Percentiles rank a stretch among this genome's conserved stretches.
These are phyloP conservation scores for Monopterus albus DNA, from an alignment of 2,113 vertebrate genomes.

Conservation along the genomic window DNA sequence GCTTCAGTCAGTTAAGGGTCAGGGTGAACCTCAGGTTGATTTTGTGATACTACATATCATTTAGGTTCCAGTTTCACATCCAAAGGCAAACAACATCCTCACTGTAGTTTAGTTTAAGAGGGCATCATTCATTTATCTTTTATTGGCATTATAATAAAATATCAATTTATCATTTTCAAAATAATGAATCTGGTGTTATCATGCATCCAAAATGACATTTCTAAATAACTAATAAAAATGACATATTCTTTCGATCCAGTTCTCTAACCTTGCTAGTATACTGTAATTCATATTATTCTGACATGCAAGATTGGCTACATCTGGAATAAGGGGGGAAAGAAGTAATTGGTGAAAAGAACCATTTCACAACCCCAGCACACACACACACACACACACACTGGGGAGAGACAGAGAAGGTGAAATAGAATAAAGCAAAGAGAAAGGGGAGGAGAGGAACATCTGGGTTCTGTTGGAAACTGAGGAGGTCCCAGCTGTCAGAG, in stretches of 20 bases:
- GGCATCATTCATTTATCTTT: background rate
- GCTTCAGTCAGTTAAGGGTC: no score
- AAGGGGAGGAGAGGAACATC: constrained; percentile 60
- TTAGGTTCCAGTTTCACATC: background rate
- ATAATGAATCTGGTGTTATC: background rate
- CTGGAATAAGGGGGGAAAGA: constrained; percentile 38
- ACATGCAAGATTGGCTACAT: constrained; percentile 64
- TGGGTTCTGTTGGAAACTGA: constrained; percentile 71
- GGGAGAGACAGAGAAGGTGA: constrained; percentile 14
- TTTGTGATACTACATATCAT: background rate
- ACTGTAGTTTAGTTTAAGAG: constrained; percentile 16
- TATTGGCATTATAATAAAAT: background rate
- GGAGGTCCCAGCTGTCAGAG: constrained; percentile 76
- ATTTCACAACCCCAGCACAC: no score
- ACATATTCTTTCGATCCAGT: constrained; percentile 14
- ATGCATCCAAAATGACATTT: constrained; percentile 13
- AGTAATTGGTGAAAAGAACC: constrained; percentile 62
- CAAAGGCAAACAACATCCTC: background rate
- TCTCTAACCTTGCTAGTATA: constrained; percentile 16
- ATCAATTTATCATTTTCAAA: background rate
- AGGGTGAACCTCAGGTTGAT: background rate
- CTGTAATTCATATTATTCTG: constrained; percentile 61
- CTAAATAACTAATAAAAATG: constrained; percentile 39
- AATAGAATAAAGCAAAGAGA: constrained; percentile 26
- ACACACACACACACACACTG: constrained; percentile 56